phyloP scores from a whole-genome alignment of 1,140 invertebrate genomes.

The Musca domestica region DNA sequence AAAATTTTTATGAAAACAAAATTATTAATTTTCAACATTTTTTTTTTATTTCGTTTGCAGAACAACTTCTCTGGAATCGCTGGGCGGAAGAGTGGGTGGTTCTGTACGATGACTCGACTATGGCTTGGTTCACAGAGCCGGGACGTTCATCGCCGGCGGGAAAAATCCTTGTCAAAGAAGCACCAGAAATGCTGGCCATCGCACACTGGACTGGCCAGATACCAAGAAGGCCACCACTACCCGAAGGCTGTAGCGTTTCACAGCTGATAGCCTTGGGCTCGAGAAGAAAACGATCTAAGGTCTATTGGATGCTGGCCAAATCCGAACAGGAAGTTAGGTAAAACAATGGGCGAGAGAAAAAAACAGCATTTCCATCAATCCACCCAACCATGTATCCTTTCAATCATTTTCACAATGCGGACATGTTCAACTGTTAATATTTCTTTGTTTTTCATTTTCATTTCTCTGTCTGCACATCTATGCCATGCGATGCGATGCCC shows the following conservation, averaged over 20 bases:
- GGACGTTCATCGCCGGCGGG: constrained; percentile 50
- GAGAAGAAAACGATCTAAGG: constrained; percentile 57
- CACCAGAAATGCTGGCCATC: constrained; percentile 75
- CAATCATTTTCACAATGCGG: no score
- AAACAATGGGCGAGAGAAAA: no score
- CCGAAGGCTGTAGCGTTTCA: constrained; percentile 63
- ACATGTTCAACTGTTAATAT: no score
- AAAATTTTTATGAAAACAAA: not conserved
- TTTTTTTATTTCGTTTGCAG: constrained; percentile 59
- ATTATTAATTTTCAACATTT: not conserved
- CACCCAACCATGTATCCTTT: no score
- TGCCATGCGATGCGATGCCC: not conserved
- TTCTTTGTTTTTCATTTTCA: not conserved
- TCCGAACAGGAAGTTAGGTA: constrained; percentile 67
- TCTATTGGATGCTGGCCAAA: constrained; percentile 65
- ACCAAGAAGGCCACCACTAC: constrained; percentile 66
- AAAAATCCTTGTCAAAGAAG: constrained; percentile 65
- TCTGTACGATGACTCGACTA: constrained; percentile 74
- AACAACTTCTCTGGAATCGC: constrained; percentile 71
- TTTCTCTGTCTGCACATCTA: not conserved
- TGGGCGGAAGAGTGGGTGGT: constrained; percentile 80
- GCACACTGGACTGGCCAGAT: constrained; percentile 72
- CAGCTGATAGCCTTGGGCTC: constrained; percentile 73
- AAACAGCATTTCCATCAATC: no score
- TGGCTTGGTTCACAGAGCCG: constrained; percentile 70